Conservation (phyloP, 2,113 vertebrate species). For the Prunella himalayana region DNA sequence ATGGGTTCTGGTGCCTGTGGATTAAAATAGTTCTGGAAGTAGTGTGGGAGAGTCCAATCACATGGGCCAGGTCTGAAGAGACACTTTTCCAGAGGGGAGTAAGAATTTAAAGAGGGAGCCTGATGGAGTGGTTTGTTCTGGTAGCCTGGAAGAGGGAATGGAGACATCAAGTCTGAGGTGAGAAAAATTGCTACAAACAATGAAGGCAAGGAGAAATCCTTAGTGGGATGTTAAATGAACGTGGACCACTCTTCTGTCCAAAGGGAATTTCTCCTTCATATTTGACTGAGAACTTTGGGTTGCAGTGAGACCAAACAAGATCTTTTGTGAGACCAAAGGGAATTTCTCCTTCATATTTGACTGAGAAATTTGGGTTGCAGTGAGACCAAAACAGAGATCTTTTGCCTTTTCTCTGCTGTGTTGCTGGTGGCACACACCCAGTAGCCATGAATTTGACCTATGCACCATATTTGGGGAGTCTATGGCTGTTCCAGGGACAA, state of each 20-base stretch:
- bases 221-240: neutral
- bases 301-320: neutral
- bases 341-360: neutral
- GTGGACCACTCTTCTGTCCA: neutral
- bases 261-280: neutral
- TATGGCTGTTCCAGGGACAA: neutral
- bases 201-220: neutral
- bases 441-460: neutral
- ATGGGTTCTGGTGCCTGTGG: neutral
- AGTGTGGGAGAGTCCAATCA: neutral
- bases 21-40: neutral
- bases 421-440: neutral
- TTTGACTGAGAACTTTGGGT: neutral
- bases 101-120: neutral
- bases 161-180: neutral
- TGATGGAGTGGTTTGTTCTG: neutral
- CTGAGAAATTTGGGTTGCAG: neutral
- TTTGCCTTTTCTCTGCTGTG: neutral
- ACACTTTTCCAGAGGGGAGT: neutral
- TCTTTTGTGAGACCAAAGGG: too few relatives aligned
- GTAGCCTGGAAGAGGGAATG: neutral
- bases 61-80: neutral
- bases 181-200: neutral
- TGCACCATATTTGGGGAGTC: neutral
- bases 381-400: neutral